These are phyloP conservation scores for Indri indri DNA, from an alignment of 2,113 vertebrate species.

Conservation along the genomic window DNA sequence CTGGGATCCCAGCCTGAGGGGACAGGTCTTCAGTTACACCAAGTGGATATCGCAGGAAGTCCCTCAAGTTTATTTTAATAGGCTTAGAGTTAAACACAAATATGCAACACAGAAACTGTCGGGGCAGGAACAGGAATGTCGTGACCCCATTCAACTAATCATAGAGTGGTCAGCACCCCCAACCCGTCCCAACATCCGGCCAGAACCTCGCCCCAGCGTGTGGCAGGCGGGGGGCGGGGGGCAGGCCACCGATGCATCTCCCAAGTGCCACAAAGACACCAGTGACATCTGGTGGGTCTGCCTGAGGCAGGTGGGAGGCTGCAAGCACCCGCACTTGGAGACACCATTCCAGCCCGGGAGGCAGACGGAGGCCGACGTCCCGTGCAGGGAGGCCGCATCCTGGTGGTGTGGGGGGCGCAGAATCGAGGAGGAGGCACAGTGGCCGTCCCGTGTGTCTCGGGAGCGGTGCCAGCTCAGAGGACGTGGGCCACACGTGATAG, in stretches of 20 bases:
- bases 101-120: slow-evolving; percentile 63
- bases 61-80: slow-evolving; percentile 75
- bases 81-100: slow-evolving; percentile 67
- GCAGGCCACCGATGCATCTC: not conserved
- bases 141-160: slow-evolving; percentile 1
- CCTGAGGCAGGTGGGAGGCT: not conserved
- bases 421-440: not conserved
- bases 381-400: not conserved
- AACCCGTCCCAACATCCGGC: not conserved
- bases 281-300: not conserved
- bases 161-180: not conserved
- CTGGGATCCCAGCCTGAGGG: not conserved
- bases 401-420: not conserved
- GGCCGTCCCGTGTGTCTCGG: not conserved
- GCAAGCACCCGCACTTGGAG: not conserved
- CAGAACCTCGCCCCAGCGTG: not conserved
- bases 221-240: not conserved
- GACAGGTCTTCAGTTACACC: not conserved
- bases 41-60: not conserved
- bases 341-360: not conserved
- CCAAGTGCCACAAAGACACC: not conserved
- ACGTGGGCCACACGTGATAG: slow-evolving; percentile 41
- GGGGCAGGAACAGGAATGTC: not conserved
- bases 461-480: not conserved
- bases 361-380: not conserved